Evolutionary conservation across 2,888 invertebrate species (phyloP).

Genomic region (Matsumyia berberina): DNA sequence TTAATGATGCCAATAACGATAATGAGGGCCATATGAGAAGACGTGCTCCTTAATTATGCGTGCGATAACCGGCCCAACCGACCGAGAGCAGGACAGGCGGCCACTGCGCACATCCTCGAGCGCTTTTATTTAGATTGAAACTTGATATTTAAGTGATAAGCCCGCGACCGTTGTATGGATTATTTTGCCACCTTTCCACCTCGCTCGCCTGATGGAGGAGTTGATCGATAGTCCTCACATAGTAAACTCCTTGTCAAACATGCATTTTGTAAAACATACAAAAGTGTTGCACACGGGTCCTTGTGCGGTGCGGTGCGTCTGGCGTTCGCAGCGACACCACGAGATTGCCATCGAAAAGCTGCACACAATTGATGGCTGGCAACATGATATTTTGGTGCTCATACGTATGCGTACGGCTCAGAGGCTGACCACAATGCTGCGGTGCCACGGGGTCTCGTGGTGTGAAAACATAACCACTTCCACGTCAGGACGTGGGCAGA

Average conservation of each 20-base stretch:
- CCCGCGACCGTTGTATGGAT: slow-evolving; percentile 66
- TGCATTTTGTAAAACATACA: slow-evolving; percentile 80
- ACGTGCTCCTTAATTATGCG: slow-evolving; percentile 67
- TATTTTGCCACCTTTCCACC: slow-evolving; percentile 75
- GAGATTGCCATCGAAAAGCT: slow-evolving; percentile 73
- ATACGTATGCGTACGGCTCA: slow-evolving; percentile 26
- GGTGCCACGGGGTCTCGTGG: slow-evolving; percentile 70
- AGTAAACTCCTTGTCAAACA: slow-evolving; percentile 82
- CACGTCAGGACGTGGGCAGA: slow-evolving; percentile 56
- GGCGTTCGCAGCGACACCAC: slow-evolving; percentile 41
- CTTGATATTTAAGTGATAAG: slow-evolving; percentile 84
- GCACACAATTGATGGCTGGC: slow-evolving; percentile 76
- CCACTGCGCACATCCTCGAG: slow-evolving; percentile 72
- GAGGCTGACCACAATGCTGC: slow-evolving; percentile 58
- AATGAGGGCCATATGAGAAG: slow-evolving; percentile 82
- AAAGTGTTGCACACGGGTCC: slow-evolving; percentile 69
- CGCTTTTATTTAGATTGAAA: slow-evolving; percentile 82
- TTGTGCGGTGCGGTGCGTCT: slow-evolving; percentile 42
- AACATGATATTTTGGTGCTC: slow-evolving; percentile 74
- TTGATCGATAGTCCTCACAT: slow-evolving; percentile 82
- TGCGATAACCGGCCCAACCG: slow-evolving; percentile 49
- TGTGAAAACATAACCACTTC: slow-evolving; percentile 74
- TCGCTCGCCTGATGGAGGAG: slow-evolving; percentile 69
- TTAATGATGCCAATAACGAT: slow-evolving; percentile 83
- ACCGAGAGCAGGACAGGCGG: slow-evolving; percentile 39